phyloP scores from a whole-genome alignment of 1,140 invertebrate species.

The Musca vetustissima region DNA sequence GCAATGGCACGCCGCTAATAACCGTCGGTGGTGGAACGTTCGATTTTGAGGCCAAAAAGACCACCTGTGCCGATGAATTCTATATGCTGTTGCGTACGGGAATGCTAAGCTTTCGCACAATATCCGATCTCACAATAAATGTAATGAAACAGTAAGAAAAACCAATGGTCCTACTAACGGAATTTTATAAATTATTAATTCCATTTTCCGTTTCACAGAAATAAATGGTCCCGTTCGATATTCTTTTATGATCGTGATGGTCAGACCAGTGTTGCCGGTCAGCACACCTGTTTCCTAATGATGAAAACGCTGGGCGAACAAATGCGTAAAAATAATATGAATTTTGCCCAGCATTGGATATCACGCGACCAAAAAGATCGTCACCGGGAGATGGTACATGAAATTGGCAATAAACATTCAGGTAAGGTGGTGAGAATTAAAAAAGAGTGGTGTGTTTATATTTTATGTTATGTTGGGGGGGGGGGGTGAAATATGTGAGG shows the following conservation, averaged over 20 bases:
- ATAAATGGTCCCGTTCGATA: conserved; percentile 57
- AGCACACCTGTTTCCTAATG: conserved; percentile 55
- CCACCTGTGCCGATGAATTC: conserved; percentile 69
- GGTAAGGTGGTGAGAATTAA: conserved; percentile 48
- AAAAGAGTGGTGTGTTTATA: too few relatives aligned
- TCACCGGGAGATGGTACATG: conserved; percentile 54
- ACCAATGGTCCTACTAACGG: neutral
- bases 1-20: conserved; percentile 71
- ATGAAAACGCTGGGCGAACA: conserved; percentile 54
- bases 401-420: conserved; percentile 58
- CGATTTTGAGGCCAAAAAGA: conserved; percentile 74
- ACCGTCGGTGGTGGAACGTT: conserved; percentile 77
- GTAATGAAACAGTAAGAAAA: conserved; percentile 67
- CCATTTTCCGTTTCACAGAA: conserved; percentile 43
- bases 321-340: conserved; percentile 52
- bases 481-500: neutral
- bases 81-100: conserved; percentile 75
- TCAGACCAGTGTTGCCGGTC: conserved; percentile 55
- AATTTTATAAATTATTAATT: neutral
- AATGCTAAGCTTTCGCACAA: conserved; percentile 68
- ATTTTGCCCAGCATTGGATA: conserved; percentile 49
- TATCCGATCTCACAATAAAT: conserved; percentile 68
- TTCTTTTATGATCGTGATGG: conserved; percentile 59
- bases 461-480: too few relatives aligned
- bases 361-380: conserved; percentile 41